These are phyloP conservation scores for Laticauda colubrina DNA, from an alignment of 2,113 vertebrate genomes.

Conservation along the genomic window DNA sequence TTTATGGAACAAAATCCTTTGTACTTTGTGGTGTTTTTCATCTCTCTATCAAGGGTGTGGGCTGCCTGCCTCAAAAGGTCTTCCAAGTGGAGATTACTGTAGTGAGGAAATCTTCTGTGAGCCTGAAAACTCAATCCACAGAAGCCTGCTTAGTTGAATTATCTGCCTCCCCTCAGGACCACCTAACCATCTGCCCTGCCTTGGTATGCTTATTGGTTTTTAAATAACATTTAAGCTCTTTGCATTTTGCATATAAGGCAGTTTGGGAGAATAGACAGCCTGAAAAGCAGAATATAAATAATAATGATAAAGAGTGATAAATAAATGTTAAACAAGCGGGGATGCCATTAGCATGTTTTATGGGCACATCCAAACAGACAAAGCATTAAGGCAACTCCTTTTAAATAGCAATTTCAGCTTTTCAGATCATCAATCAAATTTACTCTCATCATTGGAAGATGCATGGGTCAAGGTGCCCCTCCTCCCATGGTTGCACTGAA, in stretches of 20 bases:
- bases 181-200: neutral
- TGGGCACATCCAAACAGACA: neutral
- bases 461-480: no score
- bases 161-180: neutral
- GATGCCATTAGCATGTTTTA: neutral
- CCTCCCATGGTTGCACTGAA: neutral
- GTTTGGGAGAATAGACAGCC: neutral
- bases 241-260: neutral
- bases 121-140: neutral
- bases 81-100: conserved; percentile 4
- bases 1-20: neutral
- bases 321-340: neutral
- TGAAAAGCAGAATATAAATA: neutral
- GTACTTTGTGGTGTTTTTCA: neutral
- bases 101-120: neutral
- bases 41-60: neutral
- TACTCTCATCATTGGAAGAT: neutral
- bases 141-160: neutral
- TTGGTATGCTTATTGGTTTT: neutral
- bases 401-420: neutral
- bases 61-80: neutral
- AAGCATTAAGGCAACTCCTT: neutral
- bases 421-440: neutral
- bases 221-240: neutral
- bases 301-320: neutral